These are phyloP conservation scores for Myoxocephalus aenaeus DNA, from an alignment of 2,797 vertebrate genomes.

Conservation along the genomic window DNA sequence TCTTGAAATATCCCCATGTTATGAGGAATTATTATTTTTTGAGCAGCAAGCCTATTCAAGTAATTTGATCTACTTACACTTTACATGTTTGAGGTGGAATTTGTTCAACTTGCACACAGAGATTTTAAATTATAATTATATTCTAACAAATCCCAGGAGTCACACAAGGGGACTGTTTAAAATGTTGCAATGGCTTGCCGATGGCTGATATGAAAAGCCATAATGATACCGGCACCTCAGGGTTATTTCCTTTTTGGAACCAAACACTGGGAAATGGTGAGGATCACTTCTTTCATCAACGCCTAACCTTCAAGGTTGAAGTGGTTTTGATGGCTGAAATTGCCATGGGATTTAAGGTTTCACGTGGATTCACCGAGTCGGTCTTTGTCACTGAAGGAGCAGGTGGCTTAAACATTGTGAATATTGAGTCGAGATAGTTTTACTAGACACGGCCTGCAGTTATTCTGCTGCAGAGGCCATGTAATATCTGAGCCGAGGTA, in stretches of 20 bases:
- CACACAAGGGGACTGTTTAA: neutral
- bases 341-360: slow-evolving; percentile 32
- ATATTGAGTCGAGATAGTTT: slow-evolving; percentile 46
- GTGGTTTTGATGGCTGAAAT: slow-evolving; percentile 41
- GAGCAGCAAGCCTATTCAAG: neutral
- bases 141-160: slow-evolving; percentile 22
- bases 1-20: neutral
- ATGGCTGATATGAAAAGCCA: slow-evolving; percentile 28
- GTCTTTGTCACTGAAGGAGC: slow-evolving; percentile 29
- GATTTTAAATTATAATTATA: slow-evolving; percentile 13
- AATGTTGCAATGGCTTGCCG: neutral
- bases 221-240: neutral
- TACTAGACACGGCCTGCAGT: slow-evolving; percentile 19
- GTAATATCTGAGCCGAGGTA: slow-evolving; percentile 27
- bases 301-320: slow-evolving; percentile 15
- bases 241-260: slow-evolving; percentile 21
- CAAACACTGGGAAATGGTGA: slow-evolving; percentile 5
- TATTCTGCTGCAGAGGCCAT: slow-evolving; percentile 8
- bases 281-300: slow-evolving; percentile 33
- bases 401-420: slow-evolving; percentile 41
- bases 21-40: neutral
- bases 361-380: slow-evolving; percentile 50
- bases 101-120: slow-evolving; percentile 9
- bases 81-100: neutral
- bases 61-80: neutral